These are phyloP conservation scores for Bellardia pandia DNA, from an alignment of 2,888 invertebrate genomes.

Conservation along the genomic window DNA sequence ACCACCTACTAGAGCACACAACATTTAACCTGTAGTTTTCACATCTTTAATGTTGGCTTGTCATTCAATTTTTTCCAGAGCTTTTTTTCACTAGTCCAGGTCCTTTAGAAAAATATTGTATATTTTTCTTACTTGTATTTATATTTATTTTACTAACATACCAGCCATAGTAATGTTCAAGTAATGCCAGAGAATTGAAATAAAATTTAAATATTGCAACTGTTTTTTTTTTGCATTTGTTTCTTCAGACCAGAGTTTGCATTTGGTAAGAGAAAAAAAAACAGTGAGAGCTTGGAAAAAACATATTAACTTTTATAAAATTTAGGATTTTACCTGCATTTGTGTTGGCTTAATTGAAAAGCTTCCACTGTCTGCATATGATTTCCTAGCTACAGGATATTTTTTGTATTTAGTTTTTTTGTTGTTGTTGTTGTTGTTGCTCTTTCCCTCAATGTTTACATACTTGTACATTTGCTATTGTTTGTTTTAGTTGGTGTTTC, in stretches of 20 bases:
- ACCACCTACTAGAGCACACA: conserved; percentile 25
- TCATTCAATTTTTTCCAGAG: conserved; percentile 9
- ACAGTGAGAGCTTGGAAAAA: background rate
- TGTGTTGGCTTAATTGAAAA: background rate
- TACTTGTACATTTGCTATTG: background rate
- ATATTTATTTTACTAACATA: background rate
- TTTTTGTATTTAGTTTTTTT: background rate
- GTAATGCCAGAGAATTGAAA: conserved; percentile 28
- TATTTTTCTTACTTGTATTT: conserved; percentile 27
- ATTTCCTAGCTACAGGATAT: background rate
- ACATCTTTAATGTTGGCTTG: conserved; percentile 44
- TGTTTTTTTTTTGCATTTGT: background rate
- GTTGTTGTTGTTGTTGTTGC: background rate
- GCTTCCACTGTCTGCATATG: conserved; percentile 10
- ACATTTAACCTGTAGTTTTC: conserved; percentile 59
- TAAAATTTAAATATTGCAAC: conserved; percentile 50
- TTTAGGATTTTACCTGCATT: background rate
- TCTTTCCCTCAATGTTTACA: background rate
- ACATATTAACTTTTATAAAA: background rate
- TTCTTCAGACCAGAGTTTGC: conserved; percentile 1
- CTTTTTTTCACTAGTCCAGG: conserved; percentile 36
- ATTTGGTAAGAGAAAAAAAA: conserved; percentile 12
- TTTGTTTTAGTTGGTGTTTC: conserved; percentile 31
- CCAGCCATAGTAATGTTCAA: background rate
- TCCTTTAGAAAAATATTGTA: conserved; percentile 45